A percentile compares a stretch with the other conserved stretches of the same genome.
These are phyloP conservation scores for Callyntrura guangdongensis DNA, from an alignment of 2,888 invertebrate genomes.

Conservation along the genomic window DNA sequence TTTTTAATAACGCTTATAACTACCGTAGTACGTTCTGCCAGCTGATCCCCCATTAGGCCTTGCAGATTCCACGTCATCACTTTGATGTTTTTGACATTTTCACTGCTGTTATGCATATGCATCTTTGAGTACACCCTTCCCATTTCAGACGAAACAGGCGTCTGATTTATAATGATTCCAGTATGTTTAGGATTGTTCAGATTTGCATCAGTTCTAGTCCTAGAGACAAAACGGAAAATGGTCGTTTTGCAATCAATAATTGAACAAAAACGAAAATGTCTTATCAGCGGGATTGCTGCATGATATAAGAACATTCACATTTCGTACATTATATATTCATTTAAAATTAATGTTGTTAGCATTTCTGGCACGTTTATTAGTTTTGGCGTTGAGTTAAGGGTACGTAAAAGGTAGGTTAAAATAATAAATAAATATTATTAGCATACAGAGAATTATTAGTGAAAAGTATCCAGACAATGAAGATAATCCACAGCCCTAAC, in stretches of 20 bases:
- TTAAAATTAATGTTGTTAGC: neutral
- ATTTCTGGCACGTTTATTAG: too few species aligned
- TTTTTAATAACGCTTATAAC: conserved; percentile 87
- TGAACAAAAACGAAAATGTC: neutral
- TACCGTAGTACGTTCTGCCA: conserved; percentile 87
- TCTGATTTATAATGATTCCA: too few species aligned
- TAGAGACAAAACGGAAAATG: neutral
- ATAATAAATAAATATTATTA: neutral
- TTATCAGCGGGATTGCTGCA: too few species aligned
- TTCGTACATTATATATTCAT: too few species aligned
- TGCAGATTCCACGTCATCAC: conserved; percentile 88
- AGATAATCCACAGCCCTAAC: neutral
- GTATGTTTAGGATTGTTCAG: too few species aligned
- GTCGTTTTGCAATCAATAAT: neutral
- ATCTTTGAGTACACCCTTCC: conserved; percentile 86
- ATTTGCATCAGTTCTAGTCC: neutral
- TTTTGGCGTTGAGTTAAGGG: too few species aligned
- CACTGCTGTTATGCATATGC: conserved; percentile 85
- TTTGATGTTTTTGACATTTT: conserved; percentile 1
- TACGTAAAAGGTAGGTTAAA: too few species aligned
- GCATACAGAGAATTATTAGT: neutral
- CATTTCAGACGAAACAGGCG: neutral
- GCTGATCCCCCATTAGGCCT: conserved; percentile 87
- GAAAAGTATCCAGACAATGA: conserved; percentile 14
- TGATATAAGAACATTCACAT: too few species aligned